Base-by-base conservation (phyloP, 2,888 invertebrate genomes). In the Drosophila longiperda region DNA sequence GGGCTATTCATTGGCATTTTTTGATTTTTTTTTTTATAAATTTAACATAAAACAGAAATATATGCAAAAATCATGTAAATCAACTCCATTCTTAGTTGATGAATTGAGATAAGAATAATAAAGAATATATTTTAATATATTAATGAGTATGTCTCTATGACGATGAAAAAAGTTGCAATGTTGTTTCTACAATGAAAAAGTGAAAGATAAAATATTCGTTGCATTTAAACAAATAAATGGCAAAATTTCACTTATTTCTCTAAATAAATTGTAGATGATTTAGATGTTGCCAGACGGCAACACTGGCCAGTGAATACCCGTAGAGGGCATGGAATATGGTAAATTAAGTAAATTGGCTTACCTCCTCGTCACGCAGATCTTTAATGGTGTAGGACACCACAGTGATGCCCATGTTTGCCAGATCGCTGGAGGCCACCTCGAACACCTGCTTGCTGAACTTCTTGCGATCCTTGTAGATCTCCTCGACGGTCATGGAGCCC, bases 401-500 rank as follows among this genome's bases (percentile, higher is more conserved):
- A 11, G 98, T 98, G 86, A 98, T 98, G 52, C 98, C 98, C 98
- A 98, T 98, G 91, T 98, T 98, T 82, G 98, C 98, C 75, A 98
- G 94, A 94, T 98, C 98, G 59, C 98, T 98, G 29, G 98, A 98
- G 4, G 98, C 98, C 15, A 98, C 98, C 94, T 98, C 98, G 90
- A 98, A 98, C 4, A 98, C 98, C 93, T 96, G 96, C 93, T 98
- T 98, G 90, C 98, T 98, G 93, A 98, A 98, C 93, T 98, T 98
- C 93, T 98, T 98, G 66, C 98, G 95, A 92, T 98, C 98, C 92
- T 98, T 98, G 93, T 98, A 98, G 91, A 98, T 98, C 93, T 98
- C 98, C 94, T 98, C 98, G 5, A 98, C 98, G 1, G 98, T 98
- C 98, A 98, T 98, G 76, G 97, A 97, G 36, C 98, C 98, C 98